Base-by-base conservation (phyloP, 2,113 vertebrate species). In the Elanoides forficatus region DNA sequence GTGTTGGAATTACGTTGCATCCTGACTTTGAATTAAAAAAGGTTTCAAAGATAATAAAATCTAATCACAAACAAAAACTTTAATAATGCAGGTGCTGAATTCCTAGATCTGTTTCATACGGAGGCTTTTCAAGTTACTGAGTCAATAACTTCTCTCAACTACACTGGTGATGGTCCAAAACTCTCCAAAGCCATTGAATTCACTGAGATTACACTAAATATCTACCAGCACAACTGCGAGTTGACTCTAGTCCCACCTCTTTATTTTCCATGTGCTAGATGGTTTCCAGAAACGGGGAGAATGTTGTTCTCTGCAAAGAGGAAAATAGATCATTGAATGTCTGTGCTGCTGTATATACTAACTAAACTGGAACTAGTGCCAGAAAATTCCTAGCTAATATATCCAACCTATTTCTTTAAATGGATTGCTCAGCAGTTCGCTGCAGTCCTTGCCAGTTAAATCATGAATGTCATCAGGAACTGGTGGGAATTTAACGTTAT, bases 381-480 rank as follows among this genome's bases (percentile, higher is more conserved):
- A 96, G 94, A 91, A 86, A 88, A 86, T 88, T 95, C 82, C 75
- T 38, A 75, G 36, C 90, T 80, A 45, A 94, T 91, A 72, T 36
- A 95, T 81, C 55, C 86, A 95, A 32, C 27, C 47, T 90, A 36
- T 96, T 76, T 81, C 88, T 93, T 92, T 68, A 78, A 94, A 86
- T 76, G 80, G 26, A 38, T 95, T 94, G 40, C 65, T 96, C 85
- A 92, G 87, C 82, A 91, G 50, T 87, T 95, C 3, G 1, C 48
- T 86, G 60, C 53, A 73, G 63, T 72, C 72, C 55, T 89, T 82
- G 62, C 88, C 84, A 87, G 66, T 94, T 72, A 91, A 90, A 93
- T 85, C 62, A 71, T 65, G 50, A 59, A 63, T 84, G 88, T 90
- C 75, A 88, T 65, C 81, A 90, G 75, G 79, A 88, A 71, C 38